Evolutionary conservation across 2,888 invertebrate species (phyloP), one percentile per base, ranked within the genome.

Genomic region (Caenorhabditis wallacei): DNA sequence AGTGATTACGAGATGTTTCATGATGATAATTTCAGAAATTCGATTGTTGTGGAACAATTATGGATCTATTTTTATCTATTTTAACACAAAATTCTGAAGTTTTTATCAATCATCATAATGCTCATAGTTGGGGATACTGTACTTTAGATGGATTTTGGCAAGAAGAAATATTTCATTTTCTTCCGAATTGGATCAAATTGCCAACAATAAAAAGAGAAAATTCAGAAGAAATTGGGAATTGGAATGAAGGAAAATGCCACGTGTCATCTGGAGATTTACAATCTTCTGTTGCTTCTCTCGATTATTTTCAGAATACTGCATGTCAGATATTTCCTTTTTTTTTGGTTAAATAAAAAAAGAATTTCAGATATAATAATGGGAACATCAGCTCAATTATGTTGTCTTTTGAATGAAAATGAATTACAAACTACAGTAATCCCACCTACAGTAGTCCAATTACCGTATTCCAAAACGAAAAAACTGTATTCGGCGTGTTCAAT

Each of bases 361-460:
- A 8, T 74, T 82, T 20, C 69, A 86, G 85, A 84, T 53, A 8
- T 86, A 13, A 80, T 86, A 24, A 51, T 86, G 24, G 85, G 85
- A 18, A 86, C 85, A 8, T 86, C 85, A 0, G 84, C 85, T 20
- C 85, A 86, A 75, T 22, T 86, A n/a, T 84, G 85, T 64, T 76
- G 64, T 22, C 57, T 64, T 26, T 18, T 71, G 3, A 35, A 40
- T 13, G 13, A 57, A 5, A 10, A 46, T n/a, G 24, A 63, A 26
- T 2, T 35, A 0, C 11, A 48, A 3, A 8, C 53, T 51, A 43
- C 63, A n/a, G n/a, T 54, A 43, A 35, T 66, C 53, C 63, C 81
- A 20, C 26, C 69, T 64, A 74, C 80, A 20, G 78, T 86, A 24
- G 80, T 82, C 57, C 51, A 53, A 8, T 64, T 86, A 54, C 80